phyloP scores from a whole-genome alignment of 2,888 invertebrate species.

The Pammene aurita region DNA sequence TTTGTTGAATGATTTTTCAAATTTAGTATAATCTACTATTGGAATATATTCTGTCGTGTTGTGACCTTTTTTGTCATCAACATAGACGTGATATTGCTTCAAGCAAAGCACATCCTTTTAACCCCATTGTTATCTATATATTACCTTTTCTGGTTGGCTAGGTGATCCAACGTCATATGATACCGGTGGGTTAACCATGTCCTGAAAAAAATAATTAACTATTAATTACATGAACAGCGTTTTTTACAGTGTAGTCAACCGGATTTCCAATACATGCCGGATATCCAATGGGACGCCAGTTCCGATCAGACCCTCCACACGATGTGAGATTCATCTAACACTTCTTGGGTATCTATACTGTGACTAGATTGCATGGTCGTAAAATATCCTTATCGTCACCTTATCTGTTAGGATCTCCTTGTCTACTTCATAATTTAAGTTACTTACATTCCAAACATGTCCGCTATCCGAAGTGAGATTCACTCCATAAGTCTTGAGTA shows the following conservation, averaged over 20 bases:
- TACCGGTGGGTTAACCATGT: constrained; percentile 24
- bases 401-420: neutral
- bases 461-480: constrained; percentile 47
- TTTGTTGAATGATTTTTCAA: too few species aligned
- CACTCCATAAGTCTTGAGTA: constrained; percentile 50
- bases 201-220: constrained; percentile 24
- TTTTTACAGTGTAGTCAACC: too few species aligned
- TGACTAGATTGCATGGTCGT: constrained; percentile 16
- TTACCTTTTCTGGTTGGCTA: constrained; percentile 23
- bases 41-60: too few species aligned
- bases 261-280: too few species aligned
- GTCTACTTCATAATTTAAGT: constrained; percentile 2
- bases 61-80: too few species aligned
- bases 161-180: constrained; percentile 22
- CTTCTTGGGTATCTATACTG: constrained; percentile 41
- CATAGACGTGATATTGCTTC: too few species aligned
- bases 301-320: too few species aligned
- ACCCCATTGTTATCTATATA: too few species aligned
- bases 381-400: constrained; percentile 17
- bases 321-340: constrained; percentile 50
- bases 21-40: too few species aligned
- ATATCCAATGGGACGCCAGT: too few species aligned
- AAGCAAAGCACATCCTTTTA: too few species aligned
- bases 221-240: too few species aligned
- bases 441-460: constrained; percentile 55